Conservation (phyloP, 2,113 vertebrate genomes). For the Phaetusa simplex region DNA sequence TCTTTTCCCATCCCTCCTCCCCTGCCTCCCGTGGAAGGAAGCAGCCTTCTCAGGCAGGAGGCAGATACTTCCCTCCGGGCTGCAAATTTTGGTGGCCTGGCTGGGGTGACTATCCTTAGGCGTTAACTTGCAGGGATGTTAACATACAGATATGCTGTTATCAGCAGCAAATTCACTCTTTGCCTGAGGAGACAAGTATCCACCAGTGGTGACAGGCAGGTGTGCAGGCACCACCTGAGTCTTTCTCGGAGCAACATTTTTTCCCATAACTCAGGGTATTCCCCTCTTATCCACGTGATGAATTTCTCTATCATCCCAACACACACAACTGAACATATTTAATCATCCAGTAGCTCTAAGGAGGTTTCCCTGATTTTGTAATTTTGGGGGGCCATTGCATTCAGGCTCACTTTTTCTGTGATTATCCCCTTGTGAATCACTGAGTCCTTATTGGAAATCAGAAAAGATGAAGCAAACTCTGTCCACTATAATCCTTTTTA, state of each 20-base stretch:
- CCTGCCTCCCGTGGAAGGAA: constrained; percentile 12
- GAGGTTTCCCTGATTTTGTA: not conserved
- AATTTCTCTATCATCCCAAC: not conserved
- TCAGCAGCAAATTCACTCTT: not conserved
- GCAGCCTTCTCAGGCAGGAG: constrained; percentile 34
- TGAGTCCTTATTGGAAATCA: not conserved
- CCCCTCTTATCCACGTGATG: not conserved
- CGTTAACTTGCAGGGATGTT: not conserved
- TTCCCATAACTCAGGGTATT: not conserved
- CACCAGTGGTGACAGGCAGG: not conserved
- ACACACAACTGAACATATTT: not conserved
- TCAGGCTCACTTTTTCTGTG: not conserved
- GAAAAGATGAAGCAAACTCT: not conserved
- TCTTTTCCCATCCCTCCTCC: constrained; percentile 25
- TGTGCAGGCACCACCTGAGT: not conserved
- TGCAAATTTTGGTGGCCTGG: not conserved
- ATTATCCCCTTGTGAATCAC: not conserved
- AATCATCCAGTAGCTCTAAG: not conserved
- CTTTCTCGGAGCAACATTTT: not conserved
- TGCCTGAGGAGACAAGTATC: not conserved
- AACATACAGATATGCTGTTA: fast-evolving
- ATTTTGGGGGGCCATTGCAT: not conserved
- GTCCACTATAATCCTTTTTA: not conserved
- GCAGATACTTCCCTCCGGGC: constrained; percentile 3
- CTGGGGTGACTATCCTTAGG: fast-evolving